phyloP scores from a whole-genome alignment of 1,140 invertebrate species.

The Nautilus pompilius region DNA sequence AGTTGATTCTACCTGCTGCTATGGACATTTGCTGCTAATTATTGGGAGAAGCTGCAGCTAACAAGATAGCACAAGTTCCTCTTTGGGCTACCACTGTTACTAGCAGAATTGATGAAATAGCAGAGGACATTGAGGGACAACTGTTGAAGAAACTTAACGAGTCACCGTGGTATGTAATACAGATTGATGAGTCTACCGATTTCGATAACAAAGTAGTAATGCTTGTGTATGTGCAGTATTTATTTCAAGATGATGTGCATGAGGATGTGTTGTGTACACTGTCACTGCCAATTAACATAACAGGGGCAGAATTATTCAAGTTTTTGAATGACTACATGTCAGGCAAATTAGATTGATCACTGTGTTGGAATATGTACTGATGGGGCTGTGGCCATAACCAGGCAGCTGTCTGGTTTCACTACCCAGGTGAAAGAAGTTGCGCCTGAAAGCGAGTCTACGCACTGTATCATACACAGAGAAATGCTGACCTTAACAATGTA shows the following conservation, averaged over 20 bases:
- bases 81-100: neutral
- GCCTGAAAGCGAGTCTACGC: neutral
- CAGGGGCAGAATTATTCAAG: neutral
- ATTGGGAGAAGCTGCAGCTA: neutral
- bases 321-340: neutral
- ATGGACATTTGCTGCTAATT: neutral
- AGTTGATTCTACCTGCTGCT: constrained; percentile 1
- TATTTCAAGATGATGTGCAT: neutral
- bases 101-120: neutral
- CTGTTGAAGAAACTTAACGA: neutral
- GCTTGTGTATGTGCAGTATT: neutral
- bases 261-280: neutral
- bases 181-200: neutral
- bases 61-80: neutral
- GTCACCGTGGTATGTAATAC: neutral
- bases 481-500: constrained; percentile 4
- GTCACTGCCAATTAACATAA: neutral
- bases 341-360: neutral
- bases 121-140: neutral
- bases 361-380: neutral
- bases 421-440: neutral
- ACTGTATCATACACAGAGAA: neutral
- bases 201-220: neutral
- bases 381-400: neutral
- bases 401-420: neutral